Base-by-base conservation (phyloP, 2,113 vertebrate species). In the Agapornis roseicollis region DNA sequence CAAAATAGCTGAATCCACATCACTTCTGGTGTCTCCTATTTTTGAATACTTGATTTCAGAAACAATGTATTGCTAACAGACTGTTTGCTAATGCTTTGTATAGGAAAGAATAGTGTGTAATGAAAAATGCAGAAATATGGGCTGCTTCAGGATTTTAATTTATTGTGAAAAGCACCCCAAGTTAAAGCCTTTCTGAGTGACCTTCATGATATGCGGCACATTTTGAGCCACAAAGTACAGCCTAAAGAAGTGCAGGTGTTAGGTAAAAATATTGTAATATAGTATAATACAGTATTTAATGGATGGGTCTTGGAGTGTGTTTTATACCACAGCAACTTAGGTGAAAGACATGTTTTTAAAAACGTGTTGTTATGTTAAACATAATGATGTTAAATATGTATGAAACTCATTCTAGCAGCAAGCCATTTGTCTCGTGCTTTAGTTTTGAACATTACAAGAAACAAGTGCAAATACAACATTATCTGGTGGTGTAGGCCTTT, bases 341-440 rank as follows among this genome's bases (percentile, higher is more conserved):
- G 41, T 44, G 83, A 63, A 93, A 81, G 31, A 85, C 89, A 58
- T 15, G 39, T 29, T 74, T 77, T 28, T 2, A 0, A 37, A 66
- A 92, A 65, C n/a, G n/a, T n/a, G n/a, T n/a, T n/a, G n/a, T n/a
- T n/a, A n/a, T n/a, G n/a, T n/a, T n/a, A n/a, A n/a, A n/a, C n/a
- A n/a, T n/a, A n/a, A 42, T 93, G 80, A 70, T 35, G 49, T 89
- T 79, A 91, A 27, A 13, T 56, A 77, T 85, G 42, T 80, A 47
- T 78, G 39, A 91, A 93, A 91, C 46, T 95, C 64, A 90, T 89
- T 95, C 85, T 81, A 72, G 70, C 70, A 85, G 31, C 37, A 56
- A 71, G 28, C 27, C 58, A 56, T 97, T 95, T 94, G 44, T 87
- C 61, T 93, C 83, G 28, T 92, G 42, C 49, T 85, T 95, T 95